Evolutionary conservation across 2,113 vertebrate species (phyloP).

Genomic region (Fregetta grallaria): DNA sequence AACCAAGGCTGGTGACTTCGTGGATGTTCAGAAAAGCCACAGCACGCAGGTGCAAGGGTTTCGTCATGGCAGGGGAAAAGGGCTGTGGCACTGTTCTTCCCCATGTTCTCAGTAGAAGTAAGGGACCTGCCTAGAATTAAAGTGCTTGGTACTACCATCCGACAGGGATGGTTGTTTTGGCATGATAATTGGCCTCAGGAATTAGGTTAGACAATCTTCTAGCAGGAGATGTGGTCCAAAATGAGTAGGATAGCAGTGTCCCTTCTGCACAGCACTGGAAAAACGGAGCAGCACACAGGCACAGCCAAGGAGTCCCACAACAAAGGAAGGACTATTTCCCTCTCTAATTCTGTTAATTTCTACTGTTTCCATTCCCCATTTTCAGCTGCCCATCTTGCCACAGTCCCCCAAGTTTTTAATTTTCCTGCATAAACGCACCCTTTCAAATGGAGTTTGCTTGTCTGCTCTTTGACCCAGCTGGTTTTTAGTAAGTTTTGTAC

Average conservation of each 20-base stretch:
- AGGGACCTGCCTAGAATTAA: neutral
- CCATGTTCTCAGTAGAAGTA: neutral
- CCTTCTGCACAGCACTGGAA: neutral
- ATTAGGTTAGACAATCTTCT: neutral
- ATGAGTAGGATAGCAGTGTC: neutral
- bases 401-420: neutral
- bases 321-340: neutral
- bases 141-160: neutral
- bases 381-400: neutral
- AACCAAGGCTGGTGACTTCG: neutral
- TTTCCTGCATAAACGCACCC: neutral
- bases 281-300: neutral
- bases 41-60: neutral
- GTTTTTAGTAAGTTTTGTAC: neutral
- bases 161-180: neutral
- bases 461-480: neutral
- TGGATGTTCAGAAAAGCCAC: neutral
- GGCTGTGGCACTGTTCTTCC: neutral
- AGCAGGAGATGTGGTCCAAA: neutral
- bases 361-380: neutral
- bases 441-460: neutral
- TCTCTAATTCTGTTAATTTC: neutral
- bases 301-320: neutral
- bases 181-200: neutral
- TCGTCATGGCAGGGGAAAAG: neutral